Base-by-base conservation (phyloP, 2,888 invertebrate species). In the Byasa hedistus region DNA sequence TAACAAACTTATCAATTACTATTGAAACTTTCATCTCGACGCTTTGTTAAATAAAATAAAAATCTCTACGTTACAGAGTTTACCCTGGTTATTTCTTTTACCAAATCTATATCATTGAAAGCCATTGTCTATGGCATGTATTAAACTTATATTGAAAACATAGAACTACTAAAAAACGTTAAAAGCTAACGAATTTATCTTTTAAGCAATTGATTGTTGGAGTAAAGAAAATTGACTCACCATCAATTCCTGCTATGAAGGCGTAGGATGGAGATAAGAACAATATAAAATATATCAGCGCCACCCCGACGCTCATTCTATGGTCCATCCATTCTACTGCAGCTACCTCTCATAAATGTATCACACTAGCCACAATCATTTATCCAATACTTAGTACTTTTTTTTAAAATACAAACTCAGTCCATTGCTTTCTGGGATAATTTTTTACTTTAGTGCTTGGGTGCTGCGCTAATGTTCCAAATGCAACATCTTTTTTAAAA, bases 301-400 rank as follows among this genome's bases (percentile, higher is more conserved):
- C 86, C 83, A 79, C 71, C 75, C 77, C 81, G 84, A 81, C 83
- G 89, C 89, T 89, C 91, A 91, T 91, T 77, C 90, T 91, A 91
- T 79, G 89, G 87, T 75, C 88, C 90, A 89, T 89, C 90, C 91
- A 91, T 91, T 83, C 89, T 89, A 84, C 75, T 72, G 76, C 77
- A 77, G 77, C 75, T 78, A 74, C 72, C 80, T 79, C 77, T 82
- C 86, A 86, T 85, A 83, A 80, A 81, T 78, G 4, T 60, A 21
- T 21, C 5, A 52, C 23, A 39, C 19, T 7, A 51, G 19, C 32
- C 32, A 27, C 51, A 21, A 19, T 21, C n/a, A 32, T 60, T 27
- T 48, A 19, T 8, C 4, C 17, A 24, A 22, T 7, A 58, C 12
- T 15, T 36, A 12, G 12, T 21, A 3, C 12, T 1, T 36, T 36